phyloP scores from a whole-genome alignment of 2,797 vertebrate species.

The Leuciscus waleckii region DNA sequence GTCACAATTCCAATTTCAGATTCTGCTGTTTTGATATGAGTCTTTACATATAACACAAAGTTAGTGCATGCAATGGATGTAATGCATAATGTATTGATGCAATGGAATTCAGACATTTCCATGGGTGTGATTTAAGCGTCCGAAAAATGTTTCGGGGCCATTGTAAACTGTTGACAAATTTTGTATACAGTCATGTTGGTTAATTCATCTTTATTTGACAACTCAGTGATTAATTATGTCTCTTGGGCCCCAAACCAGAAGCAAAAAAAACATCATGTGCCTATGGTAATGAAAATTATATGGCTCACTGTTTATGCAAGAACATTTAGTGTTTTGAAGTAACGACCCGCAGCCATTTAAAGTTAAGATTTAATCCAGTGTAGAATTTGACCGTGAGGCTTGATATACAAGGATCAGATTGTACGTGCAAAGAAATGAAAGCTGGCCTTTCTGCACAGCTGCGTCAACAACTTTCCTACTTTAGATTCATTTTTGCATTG shows the following conservation, averaged over 20 bases:
- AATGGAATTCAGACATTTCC: not conserved
- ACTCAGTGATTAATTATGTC: not conserved
- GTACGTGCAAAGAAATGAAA: not conserved
- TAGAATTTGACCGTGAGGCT: not conserved
- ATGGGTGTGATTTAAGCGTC: not conserved
- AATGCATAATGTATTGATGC: not conserved
- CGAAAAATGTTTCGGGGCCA: not conserved
- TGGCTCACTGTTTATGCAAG: not conserved
- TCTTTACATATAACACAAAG: not conserved
- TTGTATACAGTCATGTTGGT: not conserved
- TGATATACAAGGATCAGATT: not conserved
- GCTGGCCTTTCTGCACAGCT: constrained; percentile 6
- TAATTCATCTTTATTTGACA: not conserved
- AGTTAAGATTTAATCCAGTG: not conserved
- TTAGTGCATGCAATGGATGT: not conserved
- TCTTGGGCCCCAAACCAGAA: not conserved
- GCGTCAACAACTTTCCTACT: constrained; percentile 7
- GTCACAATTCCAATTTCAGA: not conserved
- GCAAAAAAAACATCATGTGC: not conserved
- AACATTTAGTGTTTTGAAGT: not conserved
- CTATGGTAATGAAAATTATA: not conserved
- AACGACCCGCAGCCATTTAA: not conserved
- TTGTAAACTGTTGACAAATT: not conserved
- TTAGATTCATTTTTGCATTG: not conserved
- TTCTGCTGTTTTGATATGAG: not conserved